Evolutionary conservation across 2,113 vertebrate species (phyloP).

Genomic region (Grus americana): DNA sequence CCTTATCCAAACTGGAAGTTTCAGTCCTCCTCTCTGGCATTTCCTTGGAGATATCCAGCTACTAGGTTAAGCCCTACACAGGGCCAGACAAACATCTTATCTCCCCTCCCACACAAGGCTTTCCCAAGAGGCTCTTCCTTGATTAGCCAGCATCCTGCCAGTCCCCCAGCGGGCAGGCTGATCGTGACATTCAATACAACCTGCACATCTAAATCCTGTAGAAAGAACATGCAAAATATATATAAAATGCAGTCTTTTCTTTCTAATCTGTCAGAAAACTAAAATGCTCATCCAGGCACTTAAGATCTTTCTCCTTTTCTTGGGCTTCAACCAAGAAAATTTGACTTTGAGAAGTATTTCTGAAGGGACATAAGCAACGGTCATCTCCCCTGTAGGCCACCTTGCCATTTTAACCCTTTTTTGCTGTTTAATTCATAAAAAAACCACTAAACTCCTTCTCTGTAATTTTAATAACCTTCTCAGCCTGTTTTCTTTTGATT

Average conservation of each 20-base stretch:
- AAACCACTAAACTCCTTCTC: neutral
- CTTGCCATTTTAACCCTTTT: neutral
- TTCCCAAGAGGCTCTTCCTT: neutral
- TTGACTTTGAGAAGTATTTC: neutral
- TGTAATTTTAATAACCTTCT: neutral
- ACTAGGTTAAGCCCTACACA: neutral
- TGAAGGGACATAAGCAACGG: neutral
- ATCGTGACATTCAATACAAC: neutral
- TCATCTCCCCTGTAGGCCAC: fast-evolving
- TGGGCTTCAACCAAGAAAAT: neutral
- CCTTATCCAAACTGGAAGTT: neutral
- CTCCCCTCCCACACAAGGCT: neutral
- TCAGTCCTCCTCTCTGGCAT: neutral
- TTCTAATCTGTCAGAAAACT: neutral
- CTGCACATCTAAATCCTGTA: neutral
- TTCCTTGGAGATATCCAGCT: neutral
- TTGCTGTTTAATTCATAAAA: neutral
- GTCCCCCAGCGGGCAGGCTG: neutral
- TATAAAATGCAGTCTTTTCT: neutral
- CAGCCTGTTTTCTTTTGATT: neutral
- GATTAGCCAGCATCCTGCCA: neutral
- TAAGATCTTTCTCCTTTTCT: neutral
- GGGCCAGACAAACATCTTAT: neutral
- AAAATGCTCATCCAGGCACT: neutral
- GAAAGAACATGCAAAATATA: neutral